Base-by-base conservation (phyloP, 2,113 vertebrate genomes). In the Calidris pugnax region DNA sequence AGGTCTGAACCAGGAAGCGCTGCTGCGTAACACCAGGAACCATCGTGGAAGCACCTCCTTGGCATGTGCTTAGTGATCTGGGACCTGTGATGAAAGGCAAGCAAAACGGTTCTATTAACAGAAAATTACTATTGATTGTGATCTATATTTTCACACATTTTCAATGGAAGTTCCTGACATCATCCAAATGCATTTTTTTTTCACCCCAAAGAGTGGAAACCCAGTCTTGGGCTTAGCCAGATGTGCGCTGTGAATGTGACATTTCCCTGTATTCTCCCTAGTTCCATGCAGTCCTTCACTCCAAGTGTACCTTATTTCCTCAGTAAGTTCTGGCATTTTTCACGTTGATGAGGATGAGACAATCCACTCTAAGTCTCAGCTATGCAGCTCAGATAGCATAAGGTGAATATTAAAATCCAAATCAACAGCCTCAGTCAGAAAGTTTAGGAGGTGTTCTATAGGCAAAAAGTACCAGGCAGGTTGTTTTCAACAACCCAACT, bases 41-140 rank as follows among this genome's bases (percentile, higher is more conserved):
- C 39, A 26, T 4, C 2, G 12, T 37, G 51, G 19, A 67, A 89
- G 33, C 27, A 37, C 14, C 0, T 8, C 12, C 0, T 2, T 62
- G 22, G 32, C 4, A 1, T 14, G 2, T 26, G 47, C 47, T 74
- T 28, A 5, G 24, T 50, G 33, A 43, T 41, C 45, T 1, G 0
- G 0, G 12, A 55, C 4, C 43, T 63, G 13, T 59, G 15, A 56
- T 39, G 45, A 55, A 89, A 71, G 20, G 10, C 47, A 37, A 47
- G 19, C 2, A 18, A 79, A 87, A n/a, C 0, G 1, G 17, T 71
- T 55, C 24, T 66, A 10, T 45, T 53, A 73, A 59, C 26, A 87
- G 60, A 55, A 85, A 78, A 67, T 77, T 16, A 5, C 26, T 73
- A 17, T 64, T 72, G 43, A 59, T 89, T 84, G 22, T 77, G 28